A percentile compares a stretch with the other conserved stretches of the same genome.
Conservation (phyloP, 2,113 vertebrate genomes). For the Rhabdomys dilectus region DNA sequence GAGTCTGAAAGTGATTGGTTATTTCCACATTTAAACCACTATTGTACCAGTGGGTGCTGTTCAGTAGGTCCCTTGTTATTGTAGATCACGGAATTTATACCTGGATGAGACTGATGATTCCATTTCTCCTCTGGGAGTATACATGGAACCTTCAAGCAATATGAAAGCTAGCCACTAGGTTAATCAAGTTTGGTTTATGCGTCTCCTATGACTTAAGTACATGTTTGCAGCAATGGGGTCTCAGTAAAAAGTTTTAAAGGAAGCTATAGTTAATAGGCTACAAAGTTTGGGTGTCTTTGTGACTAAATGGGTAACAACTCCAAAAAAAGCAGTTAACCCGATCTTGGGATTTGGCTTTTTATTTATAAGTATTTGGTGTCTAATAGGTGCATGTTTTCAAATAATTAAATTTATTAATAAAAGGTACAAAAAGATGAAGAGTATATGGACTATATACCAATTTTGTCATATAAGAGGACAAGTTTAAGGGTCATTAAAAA, state of each 20-base stretch:
- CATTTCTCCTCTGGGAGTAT: too few relatives aligned
- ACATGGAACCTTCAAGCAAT: neutral
- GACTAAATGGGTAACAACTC: neutral
- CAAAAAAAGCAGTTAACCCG: neutral
- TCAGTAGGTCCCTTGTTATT: neutral
- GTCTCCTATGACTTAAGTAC: neutral
- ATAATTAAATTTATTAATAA: too few relatives aligned
- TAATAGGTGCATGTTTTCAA: neutral
- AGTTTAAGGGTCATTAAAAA: neutral
- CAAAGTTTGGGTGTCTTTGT: neutral
- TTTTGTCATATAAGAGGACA: neutral
- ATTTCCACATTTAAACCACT: neutral
- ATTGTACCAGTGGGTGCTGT: neutral
- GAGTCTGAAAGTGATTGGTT: neutral
- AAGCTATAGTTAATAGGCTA: neutral
- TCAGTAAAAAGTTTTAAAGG: neutral
- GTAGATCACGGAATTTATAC: neutral
- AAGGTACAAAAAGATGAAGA: too few relatives aligned
- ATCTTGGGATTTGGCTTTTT: neutral
- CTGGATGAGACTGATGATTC: neutral
- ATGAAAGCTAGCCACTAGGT: neutral
- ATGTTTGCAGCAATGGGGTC: neutral
- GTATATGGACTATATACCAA: neutral
- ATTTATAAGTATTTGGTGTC: neutral
- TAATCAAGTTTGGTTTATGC: neutral